Conservation (phyloP, 2,888 invertebrate genomes). For the Ichneumoninae sp. region DNA sequence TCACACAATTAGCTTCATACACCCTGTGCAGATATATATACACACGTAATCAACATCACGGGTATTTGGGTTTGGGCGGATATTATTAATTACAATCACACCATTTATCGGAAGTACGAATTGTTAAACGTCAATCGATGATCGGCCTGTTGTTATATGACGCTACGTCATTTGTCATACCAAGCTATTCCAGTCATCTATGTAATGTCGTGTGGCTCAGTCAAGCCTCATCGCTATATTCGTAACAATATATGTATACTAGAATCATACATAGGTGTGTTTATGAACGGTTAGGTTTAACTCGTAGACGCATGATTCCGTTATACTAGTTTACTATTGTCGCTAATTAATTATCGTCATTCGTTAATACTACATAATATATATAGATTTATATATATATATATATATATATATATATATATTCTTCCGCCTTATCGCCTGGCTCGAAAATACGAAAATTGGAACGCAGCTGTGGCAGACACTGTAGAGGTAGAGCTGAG, state of each 20-base stretch:
- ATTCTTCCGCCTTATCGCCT: conserved; percentile 7
- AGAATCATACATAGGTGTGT: conserved; percentile 6
- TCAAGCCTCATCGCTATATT: too few species aligned
- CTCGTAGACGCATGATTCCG: not conserved
- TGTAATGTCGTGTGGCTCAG: too few species aligned
- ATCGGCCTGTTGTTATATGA: not conserved
- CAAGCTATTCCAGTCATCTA: too few species aligned
- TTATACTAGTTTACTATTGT: not conserved
- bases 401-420: not conserved
- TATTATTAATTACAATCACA: too few species aligned
- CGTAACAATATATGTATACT: not conserved
- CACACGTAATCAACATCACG: too few species aligned
- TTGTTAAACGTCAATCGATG: not conserved
- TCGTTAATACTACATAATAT: not conserved
- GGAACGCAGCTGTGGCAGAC: conserved; percentile 52
- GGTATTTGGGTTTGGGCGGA: too few species aligned
- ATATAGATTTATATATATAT: not conserved
- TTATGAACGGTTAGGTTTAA: not conserved
- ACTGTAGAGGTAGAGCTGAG: conserved; percentile 26
- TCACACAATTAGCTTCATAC: not conserved
- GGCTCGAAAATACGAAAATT: conserved; percentile 40
- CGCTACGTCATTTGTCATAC: too few species aligned
- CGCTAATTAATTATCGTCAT: not conserved
- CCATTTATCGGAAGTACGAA: too few species aligned
- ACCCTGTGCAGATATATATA: not conserved